A percentile compares a stretch with the other conserved stretches of the same genome.
phyloP scores from a whole-genome alignment of 2,888 invertebrate genomes.

The Limenitis camilla region DNA sequence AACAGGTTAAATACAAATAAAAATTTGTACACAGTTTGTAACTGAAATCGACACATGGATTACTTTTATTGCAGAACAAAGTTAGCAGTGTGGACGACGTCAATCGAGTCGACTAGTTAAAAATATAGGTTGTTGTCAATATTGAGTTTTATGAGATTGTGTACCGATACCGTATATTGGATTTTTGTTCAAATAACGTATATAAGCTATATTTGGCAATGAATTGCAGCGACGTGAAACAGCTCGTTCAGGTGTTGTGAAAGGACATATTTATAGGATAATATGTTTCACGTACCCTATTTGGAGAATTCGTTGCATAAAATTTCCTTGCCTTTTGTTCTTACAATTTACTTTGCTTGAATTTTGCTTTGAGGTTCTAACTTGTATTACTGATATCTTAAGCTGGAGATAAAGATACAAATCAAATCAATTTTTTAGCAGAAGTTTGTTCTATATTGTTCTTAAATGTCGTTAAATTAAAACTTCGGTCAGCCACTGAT shows the following conservation, averaged over 20 bases:
- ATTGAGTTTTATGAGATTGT: conserved; percentile 8
- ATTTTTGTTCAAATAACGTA: conserved; percentile 12
- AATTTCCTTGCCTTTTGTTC: neutral
- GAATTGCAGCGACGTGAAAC: conserved; percentile 8
- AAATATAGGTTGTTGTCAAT: neutral
- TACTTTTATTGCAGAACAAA: neutral
- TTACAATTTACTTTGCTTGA: neutral
- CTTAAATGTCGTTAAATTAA: too few species aligned
- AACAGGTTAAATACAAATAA: too few species aligned
- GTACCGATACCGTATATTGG: conserved; percentile 9
- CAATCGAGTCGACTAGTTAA: neutral
- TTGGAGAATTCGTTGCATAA: conserved; percentile 1
- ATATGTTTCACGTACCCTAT: neutral
- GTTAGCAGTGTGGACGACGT: neutral
- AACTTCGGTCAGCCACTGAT: too few species aligned
- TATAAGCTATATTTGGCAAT: conserved; percentile 10
- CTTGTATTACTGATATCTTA: too few species aligned
- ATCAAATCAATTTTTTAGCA: too few species aligned
- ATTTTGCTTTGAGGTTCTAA: neutral
- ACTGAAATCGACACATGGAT: neutral
- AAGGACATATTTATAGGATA: conserved; percentile 12
- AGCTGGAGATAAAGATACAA: too few species aligned
- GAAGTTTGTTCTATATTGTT: too few species aligned
- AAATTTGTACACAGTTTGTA: too few species aligned
- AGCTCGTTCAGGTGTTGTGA: conserved; percentile 13